Base-by-base conservation (phyloP, 1,140 invertebrate species). In the Nilaparvata lugens region DNA sequence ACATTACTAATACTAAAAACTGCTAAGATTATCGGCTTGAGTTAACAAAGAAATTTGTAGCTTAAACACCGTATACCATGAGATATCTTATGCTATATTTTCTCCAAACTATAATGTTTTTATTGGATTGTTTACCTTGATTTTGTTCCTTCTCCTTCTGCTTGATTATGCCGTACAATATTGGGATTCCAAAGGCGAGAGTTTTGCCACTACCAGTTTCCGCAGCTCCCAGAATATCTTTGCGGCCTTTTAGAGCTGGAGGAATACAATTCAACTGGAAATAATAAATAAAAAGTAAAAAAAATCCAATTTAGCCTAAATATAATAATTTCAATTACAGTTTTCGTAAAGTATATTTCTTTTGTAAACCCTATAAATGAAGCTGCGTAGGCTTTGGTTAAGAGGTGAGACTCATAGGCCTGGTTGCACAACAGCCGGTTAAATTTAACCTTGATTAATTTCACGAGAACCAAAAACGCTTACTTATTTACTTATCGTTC, bases 121-220 rank as follows among this genome's bases (percentile, higher is more conserved):
- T 42, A n/a, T 13, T 42, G n/a, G 40, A 13, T 35, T 11, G 4
- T 11, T 35, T 35, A 35, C 31, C 31, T 35, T 35, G 4, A 43
- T 45, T 58, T 54, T 24, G 43, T 18, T 62, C 62, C 35, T 11
- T 55, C 14, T 56, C 40, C 9, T 67, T 40, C 52, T 88, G 71
- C 65, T 87, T 78, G 55, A 96, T 74, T 62, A 97, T 95, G 6
- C 88, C 88, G 63, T 83, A 75, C 51, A 97, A 73, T 52, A 98
- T 88, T 24, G 96, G 96, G 62, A 98, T 89, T 2, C 89, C 93
- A 83, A 98, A 98, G 0, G 95, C 95, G 40, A 98, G 75, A 0
- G 95, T 98, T 80, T 98, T 98, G 0, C 96, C 96, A 80, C 93
- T 97, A 7, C 96, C 96, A 1, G 95, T 98, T 80, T 98, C 93